Evolutionary conservation across 2,113 vertebrate genomes (phyloP).

Genomic region (Melanerpes aurifrons): DNA sequence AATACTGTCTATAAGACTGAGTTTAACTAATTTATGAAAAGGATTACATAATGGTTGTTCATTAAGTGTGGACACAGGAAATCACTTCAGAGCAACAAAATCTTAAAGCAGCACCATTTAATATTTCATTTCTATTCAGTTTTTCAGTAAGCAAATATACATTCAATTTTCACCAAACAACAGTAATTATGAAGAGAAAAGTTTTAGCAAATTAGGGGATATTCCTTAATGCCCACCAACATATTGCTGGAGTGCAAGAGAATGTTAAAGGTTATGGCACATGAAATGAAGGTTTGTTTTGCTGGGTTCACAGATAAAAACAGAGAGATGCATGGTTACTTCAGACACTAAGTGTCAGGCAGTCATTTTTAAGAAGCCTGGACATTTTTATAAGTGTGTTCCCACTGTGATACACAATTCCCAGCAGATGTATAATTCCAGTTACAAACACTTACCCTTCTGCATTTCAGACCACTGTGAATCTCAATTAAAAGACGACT

Average conservation of each 20-base stretch:
- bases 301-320: background rate
- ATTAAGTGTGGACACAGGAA: background rate
- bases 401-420: background rate
- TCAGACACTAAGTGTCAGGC: background rate
- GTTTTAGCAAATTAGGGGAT: background rate
- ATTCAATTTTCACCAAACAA: background rate
- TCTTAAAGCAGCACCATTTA: background rate
- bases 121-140: background rate
- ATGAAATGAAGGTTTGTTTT: background rate
- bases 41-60: background rate
- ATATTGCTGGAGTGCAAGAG: background rate
- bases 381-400: background rate
- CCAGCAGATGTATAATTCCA: background rate
- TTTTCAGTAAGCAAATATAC: rapidly evolving
- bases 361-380: background rate
- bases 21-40: background rate
- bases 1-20: background rate
- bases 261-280: background rate
- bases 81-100: background rate
- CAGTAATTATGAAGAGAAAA: background rate
- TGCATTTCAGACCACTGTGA: background rate
- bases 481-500: background rate
- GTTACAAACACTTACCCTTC: background rate
- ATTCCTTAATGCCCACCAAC: background rate
- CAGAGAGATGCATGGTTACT: background rate